phyloP scores from a whole-genome alignment of 2,113 vertebrate genomes.

The Fukomys damarensis region DNA sequence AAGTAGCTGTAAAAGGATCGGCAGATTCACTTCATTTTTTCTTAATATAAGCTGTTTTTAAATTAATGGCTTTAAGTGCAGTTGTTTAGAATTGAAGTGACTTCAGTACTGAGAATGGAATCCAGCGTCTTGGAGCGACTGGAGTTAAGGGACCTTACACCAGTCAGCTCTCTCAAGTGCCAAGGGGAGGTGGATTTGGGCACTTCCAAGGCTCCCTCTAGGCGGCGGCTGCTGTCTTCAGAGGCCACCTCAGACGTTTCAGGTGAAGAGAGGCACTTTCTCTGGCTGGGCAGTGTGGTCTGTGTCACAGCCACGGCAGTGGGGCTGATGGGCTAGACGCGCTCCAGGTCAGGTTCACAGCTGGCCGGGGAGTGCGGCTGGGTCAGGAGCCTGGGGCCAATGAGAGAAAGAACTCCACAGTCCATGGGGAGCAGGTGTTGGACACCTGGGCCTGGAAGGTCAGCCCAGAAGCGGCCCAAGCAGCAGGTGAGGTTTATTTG shows the following conservation, averaged over 20 bases:
- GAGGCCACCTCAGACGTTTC: background rate
- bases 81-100: background rate
- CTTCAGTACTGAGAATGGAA: fast-evolving
- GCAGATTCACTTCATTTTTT: background rate
- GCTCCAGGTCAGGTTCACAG: background rate
- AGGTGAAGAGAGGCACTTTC: background rate
- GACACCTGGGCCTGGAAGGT: fast-evolving
- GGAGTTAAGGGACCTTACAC: fast-evolving
- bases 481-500: background rate
- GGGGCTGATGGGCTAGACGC: fast-evolving
- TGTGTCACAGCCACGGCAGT: fast-evolving
- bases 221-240: background rate
- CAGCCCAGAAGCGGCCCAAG: fast-evolving
- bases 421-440: fast-evolving
- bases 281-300: fast-evolving
- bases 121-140: fast-evolving
- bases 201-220: background rate
- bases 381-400: background rate
- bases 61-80: background rate
- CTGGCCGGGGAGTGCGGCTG: too few species aligned
- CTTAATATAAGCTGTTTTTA: background rate
- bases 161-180: fast-evolving
- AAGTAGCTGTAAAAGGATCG: too few species aligned
- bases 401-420: fast-evolving
- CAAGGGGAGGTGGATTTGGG: background rate